Percentiles rank a stretch among this genome's conserved stretches.
phyloP scores from a whole-genome alignment of 2,888 invertebrate genomes.

The Philonicus albiceps region DNA sequence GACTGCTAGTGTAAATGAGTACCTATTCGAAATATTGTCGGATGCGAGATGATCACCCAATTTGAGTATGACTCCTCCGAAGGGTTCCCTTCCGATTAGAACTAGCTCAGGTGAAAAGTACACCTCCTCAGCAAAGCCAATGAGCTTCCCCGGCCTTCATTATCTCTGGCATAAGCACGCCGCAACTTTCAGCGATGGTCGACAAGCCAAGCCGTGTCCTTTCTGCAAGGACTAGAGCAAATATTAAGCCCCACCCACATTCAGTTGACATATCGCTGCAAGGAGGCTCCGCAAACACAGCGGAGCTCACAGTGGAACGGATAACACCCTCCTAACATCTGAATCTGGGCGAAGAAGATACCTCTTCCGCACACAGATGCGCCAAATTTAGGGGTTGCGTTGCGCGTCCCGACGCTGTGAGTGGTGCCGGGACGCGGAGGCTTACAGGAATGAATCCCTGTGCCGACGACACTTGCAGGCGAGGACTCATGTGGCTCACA shows the following conservation, averaged over 20 bases:
- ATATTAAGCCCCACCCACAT: slow-evolving; percentile 46
- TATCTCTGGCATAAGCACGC: background rate
- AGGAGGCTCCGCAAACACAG: slow-evolving; percentile 37
- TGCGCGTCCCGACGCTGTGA: background rate
- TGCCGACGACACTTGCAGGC: background rate
- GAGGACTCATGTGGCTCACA: background rate
- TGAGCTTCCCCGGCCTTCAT: background rate
- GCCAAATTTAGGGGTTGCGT: background rate
- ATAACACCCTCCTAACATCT: background rate
- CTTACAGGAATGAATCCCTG: background rate
- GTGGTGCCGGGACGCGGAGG: background rate
- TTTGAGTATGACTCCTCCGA: background rate
- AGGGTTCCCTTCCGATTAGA: background rate
- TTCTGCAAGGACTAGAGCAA: slow-evolving; percentile 31
- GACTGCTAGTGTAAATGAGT: background rate
- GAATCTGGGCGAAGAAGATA: background rate
- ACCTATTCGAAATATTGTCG: background rate
- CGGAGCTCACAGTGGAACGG: background rate
- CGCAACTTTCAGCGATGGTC: background rate
- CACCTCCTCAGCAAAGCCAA: background rate
- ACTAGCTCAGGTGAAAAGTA: background rate
- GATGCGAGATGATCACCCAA: background rate
- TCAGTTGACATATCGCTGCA: slow-evolving; percentile 46
- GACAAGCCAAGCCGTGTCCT: background rate
- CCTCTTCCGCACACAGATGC: background rate